Base-by-base conservation (phyloP, 1,140 invertebrate genomes). In the Phymorhynchus buccinoides region DNA sequence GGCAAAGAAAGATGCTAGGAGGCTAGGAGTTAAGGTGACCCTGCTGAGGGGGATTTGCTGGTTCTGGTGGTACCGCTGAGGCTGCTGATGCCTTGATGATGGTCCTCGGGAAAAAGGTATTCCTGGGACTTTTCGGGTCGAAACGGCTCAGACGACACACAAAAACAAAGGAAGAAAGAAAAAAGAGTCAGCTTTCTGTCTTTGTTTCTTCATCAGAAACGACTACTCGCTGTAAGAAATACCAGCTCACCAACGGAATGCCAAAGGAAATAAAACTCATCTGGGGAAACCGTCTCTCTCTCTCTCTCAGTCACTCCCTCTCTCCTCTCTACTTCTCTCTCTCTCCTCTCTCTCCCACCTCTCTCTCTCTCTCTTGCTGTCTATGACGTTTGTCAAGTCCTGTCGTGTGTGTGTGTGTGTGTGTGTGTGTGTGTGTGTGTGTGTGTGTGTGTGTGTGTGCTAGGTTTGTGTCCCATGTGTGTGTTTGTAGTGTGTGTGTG, bases 391-490 rank as follows among this genome's bases (percentile, higher is more conserved):
- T n/a, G n/a, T n/a, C n/a, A 12, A 71, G 30, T 35, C 14, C 1
- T 35, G 9, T 35, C 62, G 62, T 66, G 62, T 66, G n/a, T 66
- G 62, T n/a, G 62, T n/a, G 62, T n/a, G 62, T n/a, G 62, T n/a
- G 62, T n/a, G 62, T n/a, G 62, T n/a, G 62, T n/a, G 62, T n/a
- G 62, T n/a, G 62, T n/a, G 62, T n/a, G 62, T n/a, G 62, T n/a
- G 48, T 12, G 48, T 12, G 48, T 12, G 48, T 12, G 48, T 12
- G 48, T 12, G 48, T 12, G 48, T 12, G 48, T 12, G 48, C 7
- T 7, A 52, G 48, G 22, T n/a, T n/a, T n/a, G n/a, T n/a, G n/a
- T n/a, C n/a, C n/a, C n/a, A n/a, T n/a, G n/a, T n/a, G n/a, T n/a
- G n/a, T n/a, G n/a, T n/a, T n/a, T n/a, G n/a, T n/a, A 18, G 48